Percentiles rank a stretch among this genome's conserved stretches.
phyloP scores from a whole-genome alignment of 2,888 invertebrate genomes.

The Tolmerus cingulatus region DNA sequence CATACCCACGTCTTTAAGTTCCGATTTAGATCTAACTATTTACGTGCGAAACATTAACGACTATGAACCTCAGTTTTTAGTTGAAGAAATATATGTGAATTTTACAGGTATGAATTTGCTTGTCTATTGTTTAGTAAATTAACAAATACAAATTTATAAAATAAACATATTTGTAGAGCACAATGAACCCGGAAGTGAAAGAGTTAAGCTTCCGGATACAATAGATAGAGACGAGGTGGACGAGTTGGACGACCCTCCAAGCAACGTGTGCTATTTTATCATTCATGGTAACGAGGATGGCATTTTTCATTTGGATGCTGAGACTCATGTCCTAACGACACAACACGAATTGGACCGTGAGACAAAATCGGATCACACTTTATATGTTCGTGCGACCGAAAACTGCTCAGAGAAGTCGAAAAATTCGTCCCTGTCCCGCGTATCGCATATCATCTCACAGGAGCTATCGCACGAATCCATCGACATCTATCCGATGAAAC shows the following conservation, averaged over 20 bases:
- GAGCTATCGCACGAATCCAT: conserved; percentile 47
- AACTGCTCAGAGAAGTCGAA: conserved; percentile 74
- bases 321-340: conserved; percentile 69
- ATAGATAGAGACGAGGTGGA: conserved; percentile 87
- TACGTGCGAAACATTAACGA: conserved; percentile 90
- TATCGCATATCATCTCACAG: neutral
- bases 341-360: conserved; percentile 79
- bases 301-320: conserved; percentile 75
- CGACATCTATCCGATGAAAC: conserved; percentile 47
- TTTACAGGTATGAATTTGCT: conserved; percentile 69
- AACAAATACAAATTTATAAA: neutral
- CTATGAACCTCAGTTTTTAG: conserved; percentile 85
- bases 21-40: conserved; percentile 85
- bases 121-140: neutral
- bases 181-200: conserved; percentile 70
- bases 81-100: conserved; percentile 75
- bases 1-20: conserved; percentile 83
- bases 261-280: conserved; percentile 92
- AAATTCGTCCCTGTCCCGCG: neutral
- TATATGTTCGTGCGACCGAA: conserved; percentile 83
- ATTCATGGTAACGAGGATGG: conserved; percentile 82
- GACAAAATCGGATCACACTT: conserved; percentile 70
- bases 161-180: conserved; percentile 62
- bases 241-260: conserved; percentile 79
- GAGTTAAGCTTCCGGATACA: conserved; percentile 77